Base-by-base conservation (phyloP, 2,113 vertebrate genomes). In the Asarcornis scutulata region DNA sequence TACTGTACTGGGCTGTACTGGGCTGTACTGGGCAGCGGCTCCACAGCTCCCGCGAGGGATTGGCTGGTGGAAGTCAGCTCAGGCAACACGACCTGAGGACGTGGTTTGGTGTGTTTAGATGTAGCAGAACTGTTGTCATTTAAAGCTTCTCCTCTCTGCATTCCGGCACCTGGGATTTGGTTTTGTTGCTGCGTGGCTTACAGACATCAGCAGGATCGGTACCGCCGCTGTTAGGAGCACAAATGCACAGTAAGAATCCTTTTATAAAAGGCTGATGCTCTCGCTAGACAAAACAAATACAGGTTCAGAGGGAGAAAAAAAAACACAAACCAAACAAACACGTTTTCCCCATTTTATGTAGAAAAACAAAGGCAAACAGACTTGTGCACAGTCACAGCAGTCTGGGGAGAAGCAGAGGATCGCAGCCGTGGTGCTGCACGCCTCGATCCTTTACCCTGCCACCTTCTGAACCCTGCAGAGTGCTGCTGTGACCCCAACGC, bases 1-100 rank as follows among this genome's bases (percentile, higher is more conserved):
- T 27, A 26, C 64, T 1, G 2, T 17, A 44, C 72, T 50, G 3
- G 1, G 63, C 11, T 38, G 38, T 38, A 38, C 0, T 14, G 7
- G 21, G 3, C 31, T 55, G 2, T 50, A 59, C 48, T 7, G 48
- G 36, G 50, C 7, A 13, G 16, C 0, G 2, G 46, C 60, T 55
- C 50, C 68, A 69, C n/a, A 11, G 38, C 1, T 0, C 50, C 46
- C 31, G 40, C 55, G 22, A 25, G 56, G 29, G 68, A 31, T 34
- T 23, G 50, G 15, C 62, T 14, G 23, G 48, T 44, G n/a, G 36
- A 72, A 62, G 36, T 53, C 0, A 1, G 55, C 69, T 63, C 40
- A 44, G 50, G 34, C 14, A n/a, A 36, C 21, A n/a, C 0, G 3
- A 76, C 44, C 29, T 8, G 22, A 48, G 71, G 56, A 42, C 26